Conservation (phyloP, 2,797 vertebrate genomes). For the Pitangus sulphuratus region DNA sequence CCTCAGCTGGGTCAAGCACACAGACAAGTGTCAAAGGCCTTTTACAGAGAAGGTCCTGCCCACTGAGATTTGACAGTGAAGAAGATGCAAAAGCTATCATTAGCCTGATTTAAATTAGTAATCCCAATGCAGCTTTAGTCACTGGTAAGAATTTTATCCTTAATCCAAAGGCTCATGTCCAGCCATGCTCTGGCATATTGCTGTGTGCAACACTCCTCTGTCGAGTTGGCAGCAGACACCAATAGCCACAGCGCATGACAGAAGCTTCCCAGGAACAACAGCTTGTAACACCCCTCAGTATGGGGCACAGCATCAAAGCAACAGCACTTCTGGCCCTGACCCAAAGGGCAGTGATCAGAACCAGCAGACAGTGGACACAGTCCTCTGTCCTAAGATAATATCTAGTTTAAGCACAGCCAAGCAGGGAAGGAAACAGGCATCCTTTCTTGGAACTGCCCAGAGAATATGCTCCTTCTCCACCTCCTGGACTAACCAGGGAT, state of each 20-base stretch:
- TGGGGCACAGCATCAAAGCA: not conserved
- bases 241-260: not conserved
- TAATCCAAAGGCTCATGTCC: not conserved
- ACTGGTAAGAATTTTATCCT: not conserved
- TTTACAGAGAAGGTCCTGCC: not conserved
- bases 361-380: not conserved
- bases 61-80: not conserved
- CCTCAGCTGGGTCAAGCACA: not conserved
- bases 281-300: rapidly evolving
- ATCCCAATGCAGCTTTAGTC: not conserved
- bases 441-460: not conserved
- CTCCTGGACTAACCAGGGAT: not conserved
- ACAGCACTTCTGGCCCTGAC: not conserved
- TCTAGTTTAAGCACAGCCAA: not conserved
- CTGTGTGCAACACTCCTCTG: not conserved
- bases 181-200: not conserved
- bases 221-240: not conserved
- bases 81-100: not conserved
- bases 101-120: not conserved
- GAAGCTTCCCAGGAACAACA: not conserved
- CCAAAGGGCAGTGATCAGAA: not conserved
- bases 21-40: rapidly evolving
- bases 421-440: not conserved
- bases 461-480: not conserved
- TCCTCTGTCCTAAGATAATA: not conserved